phyloP scores from a whole-genome alignment of 2,113 vertebrate genomes.

The Tenrec ecaudatus region DNA sequence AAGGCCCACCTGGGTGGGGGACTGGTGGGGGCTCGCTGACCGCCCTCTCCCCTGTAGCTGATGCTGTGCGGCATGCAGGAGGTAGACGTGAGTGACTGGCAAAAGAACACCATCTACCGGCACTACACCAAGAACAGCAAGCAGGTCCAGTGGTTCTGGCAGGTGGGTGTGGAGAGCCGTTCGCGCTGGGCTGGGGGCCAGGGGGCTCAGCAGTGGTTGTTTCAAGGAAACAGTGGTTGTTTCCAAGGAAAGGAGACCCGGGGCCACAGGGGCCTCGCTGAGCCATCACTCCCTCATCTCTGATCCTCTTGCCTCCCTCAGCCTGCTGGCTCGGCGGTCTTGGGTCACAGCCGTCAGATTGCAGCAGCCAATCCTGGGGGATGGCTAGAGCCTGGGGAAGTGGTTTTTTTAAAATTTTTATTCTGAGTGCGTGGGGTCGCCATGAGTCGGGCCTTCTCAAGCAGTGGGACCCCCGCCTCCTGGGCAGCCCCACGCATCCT shows the following conservation, averaged over 20 bases:
- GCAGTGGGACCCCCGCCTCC: background rate
- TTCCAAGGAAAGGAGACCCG: background rate
- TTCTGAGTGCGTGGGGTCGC: background rate
- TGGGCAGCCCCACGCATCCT: background rate
- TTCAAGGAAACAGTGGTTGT: no score
- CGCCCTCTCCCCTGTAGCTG: constrained; percentile 86
- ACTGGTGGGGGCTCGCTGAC: background rate
- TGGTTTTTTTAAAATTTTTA: no score
- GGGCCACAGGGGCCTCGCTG: background rate
- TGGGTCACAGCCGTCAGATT: background rate
- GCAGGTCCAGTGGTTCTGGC: constrained; percentile 99
- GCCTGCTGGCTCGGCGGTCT: no score
- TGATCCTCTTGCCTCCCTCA: background rate
- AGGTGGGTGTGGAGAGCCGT: constrained; percentile 86
- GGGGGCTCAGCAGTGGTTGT: background rate
- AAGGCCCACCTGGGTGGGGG: rapidly evolving
- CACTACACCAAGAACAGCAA: constrained; percentile 99
- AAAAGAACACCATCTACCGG: constrained; percentile 98
- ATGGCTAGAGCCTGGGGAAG: background rate
- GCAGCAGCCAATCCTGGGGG: background rate
- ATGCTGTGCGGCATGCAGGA: constrained; percentile 99
- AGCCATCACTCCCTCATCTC: background rate
- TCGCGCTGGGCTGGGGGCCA: background rate
- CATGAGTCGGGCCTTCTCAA: background rate
- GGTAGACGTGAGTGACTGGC: constrained; percentile 97